phyloP scores from a whole-genome alignment of 2,888 invertebrate species.

The Cremastinae sp. region DNA sequence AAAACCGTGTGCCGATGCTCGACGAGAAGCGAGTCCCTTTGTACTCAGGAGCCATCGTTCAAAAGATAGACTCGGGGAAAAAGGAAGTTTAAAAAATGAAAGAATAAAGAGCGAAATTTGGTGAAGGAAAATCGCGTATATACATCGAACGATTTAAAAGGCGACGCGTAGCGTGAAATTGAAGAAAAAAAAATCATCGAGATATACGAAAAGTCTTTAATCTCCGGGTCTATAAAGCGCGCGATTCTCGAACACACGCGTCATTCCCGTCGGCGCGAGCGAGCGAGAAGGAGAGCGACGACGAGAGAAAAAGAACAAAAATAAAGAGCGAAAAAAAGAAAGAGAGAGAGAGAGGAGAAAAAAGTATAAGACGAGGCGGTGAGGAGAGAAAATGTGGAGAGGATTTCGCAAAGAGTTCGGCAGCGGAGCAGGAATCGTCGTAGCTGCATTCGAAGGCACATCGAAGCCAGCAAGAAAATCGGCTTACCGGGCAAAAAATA shows the following conservation, averaged over 20 bases:
- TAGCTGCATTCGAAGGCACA: conserved; percentile 74
- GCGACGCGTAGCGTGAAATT: conserved; percentile 57
- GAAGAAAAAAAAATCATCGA: conserved; percentile 31
- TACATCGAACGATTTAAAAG: conserved; percentile 33
- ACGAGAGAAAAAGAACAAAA: conserved; percentile 15
- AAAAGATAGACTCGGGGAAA: conserved; percentile 17
- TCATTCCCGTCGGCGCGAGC: conserved; percentile 30
- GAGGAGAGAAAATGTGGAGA: conserved; percentile 39
- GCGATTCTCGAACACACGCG: conserved; percentile 48
- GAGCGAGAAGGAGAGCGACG: conserved; percentile 34
- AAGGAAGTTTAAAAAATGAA: background rate
- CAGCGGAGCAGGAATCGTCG: conserved; percentile 68
- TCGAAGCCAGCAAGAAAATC: conserved; percentile 78
- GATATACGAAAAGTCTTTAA: conserved; percentile 73
- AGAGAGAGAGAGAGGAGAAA: background rate
- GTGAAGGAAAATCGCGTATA: conserved; percentile 32
- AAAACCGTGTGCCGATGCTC: conserved; percentile 73
- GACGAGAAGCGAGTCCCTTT: conserved; percentile 56
- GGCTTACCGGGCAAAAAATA: conserved; percentile 79
- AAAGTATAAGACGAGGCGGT: conserved; percentile 20
- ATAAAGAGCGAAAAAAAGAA: background rate
- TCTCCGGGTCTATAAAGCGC: conserved; percentile 77
- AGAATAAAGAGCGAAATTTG: conserved; percentile 18
- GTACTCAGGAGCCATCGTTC: conserved; percentile 24
- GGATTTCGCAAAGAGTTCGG: conserved; percentile 73